phyloP scores from a whole-genome alignment of 2,797 vertebrate species.

The Melopsittacus undulatus region DNA sequence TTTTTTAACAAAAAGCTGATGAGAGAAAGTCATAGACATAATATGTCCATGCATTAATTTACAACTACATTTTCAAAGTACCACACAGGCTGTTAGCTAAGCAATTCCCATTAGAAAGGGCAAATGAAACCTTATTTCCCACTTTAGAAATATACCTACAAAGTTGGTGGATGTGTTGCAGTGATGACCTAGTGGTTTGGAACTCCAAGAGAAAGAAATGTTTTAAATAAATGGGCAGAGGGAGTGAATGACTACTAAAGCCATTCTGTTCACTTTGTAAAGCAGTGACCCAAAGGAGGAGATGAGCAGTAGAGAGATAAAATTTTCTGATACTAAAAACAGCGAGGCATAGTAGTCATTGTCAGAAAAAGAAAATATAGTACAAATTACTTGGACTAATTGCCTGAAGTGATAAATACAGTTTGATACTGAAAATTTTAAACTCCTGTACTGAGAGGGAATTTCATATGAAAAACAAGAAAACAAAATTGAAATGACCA shows the following conservation, averaged over 20 bases:
- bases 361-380: background rate
- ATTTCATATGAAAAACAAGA: background rate
- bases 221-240: slow-evolving; percentile 17
- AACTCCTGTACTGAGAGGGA: background rate
- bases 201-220: background rate
- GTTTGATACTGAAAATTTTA: background rate
- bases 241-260: background rate
- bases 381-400: background rate
- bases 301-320: background rate
- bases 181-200: background rate
- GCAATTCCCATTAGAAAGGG: background rate
- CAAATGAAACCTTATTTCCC: slow-evolving; percentile 29
- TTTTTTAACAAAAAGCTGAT: slow-evolving; percentile 2
- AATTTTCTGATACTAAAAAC: background rate
- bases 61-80: slow-evolving; percentile 23
- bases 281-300: background rate
- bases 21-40: background rate
- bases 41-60: background rate
- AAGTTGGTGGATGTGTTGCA: background rate
- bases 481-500: background rate
- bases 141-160: background rate
- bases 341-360: background rate
- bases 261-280: background rate
- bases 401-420: background rate
- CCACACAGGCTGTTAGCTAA: background rate